phyloP scores from a whole-genome alignment of 1,140 invertebrate species.

The Caerostris extrusa region DNA sequence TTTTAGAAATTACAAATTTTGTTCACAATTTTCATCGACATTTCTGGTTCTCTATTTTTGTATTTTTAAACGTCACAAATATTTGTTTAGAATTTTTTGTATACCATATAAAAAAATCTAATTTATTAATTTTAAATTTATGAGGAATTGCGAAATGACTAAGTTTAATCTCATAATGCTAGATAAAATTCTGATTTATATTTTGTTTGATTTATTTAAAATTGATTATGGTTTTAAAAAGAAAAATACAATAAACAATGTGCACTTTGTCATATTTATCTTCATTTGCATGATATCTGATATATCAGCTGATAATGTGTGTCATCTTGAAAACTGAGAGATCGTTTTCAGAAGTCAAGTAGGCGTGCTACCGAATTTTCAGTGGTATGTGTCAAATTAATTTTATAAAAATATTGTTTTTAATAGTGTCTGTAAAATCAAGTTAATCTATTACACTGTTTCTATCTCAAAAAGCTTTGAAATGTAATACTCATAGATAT shows the following conservation, averaged over 20 bases:
- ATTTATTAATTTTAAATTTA: too few species aligned
- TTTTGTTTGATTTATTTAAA: not conserved
- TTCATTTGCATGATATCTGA: conserved; percentile 8
- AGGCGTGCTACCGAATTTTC: not conserved
- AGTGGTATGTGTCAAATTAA: not conserved
- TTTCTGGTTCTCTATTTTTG: not conserved
- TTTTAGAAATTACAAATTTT: too few species aligned
- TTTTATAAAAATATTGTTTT: not conserved
- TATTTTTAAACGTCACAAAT: too few species aligned
- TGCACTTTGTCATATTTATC: not conserved
- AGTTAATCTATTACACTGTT: not conserved
- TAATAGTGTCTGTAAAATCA: not conserved
- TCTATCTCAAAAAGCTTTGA: not conserved
- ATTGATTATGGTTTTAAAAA: not conserved
- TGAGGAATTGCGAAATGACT: not conserved
- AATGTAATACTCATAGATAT: too few species aligned
- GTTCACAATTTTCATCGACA: not conserved
- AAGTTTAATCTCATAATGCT: not conserved
- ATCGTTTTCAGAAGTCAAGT: not conserved
- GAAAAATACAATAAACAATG: not conserved
- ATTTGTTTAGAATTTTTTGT: too few species aligned
- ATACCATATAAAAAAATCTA: too few species aligned
- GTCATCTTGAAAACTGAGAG: not conserved
- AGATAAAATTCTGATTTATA: not conserved
- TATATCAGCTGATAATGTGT: conserved; percentile 19